These are phyloP conservation scores for Xestoiulus laeticollis DNA, from an alignment of 2,888 invertebrate species.

Conservation along the genomic window DNA sequence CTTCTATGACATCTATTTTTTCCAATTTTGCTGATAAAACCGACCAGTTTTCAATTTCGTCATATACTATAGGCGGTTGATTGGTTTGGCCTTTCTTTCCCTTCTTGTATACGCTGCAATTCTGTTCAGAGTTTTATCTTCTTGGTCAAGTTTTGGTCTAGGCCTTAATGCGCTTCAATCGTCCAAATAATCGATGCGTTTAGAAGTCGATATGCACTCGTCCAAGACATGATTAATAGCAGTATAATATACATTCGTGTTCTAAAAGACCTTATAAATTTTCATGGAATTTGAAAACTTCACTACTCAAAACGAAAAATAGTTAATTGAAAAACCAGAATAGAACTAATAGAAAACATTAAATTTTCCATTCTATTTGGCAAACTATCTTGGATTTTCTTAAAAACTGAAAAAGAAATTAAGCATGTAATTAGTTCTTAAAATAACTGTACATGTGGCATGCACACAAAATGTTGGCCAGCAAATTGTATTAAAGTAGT, in stretches of 20 bases:
- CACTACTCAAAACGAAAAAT: background rate
- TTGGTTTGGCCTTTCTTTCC: conserved; percentile 8
- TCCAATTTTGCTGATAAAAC: background rate
- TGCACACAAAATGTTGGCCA: too few relatives aligned
- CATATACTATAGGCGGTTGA: background rate
- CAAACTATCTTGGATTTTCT: too few relatives aligned
- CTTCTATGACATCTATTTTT: background rate
- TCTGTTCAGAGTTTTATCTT: background rate
- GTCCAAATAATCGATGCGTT: background rate
- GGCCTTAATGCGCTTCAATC: conserved; percentile 1
- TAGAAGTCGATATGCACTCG: background rate
- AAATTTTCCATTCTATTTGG: too few relatives aligned
- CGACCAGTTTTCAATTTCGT: background rate
- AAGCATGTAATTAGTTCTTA: too few relatives aligned
- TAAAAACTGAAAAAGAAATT: too few relatives aligned
- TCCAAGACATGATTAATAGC: background rate
- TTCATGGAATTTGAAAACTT: background rate
- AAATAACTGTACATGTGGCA: too few relatives aligned
- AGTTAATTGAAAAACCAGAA: background rate
- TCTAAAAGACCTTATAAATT: background rate
- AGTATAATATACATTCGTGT: background rate
- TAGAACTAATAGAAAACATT: too few relatives aligned
- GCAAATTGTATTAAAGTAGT: too few relatives aligned
- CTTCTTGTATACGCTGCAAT: background rate
- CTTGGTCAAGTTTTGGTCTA: background rate